A percentile compares a stretch with the other conserved stretches of the same genome.
Conservation (phyloP, 2,797 vertebrate species). For the Parotocinclus haroldoi region DNA sequence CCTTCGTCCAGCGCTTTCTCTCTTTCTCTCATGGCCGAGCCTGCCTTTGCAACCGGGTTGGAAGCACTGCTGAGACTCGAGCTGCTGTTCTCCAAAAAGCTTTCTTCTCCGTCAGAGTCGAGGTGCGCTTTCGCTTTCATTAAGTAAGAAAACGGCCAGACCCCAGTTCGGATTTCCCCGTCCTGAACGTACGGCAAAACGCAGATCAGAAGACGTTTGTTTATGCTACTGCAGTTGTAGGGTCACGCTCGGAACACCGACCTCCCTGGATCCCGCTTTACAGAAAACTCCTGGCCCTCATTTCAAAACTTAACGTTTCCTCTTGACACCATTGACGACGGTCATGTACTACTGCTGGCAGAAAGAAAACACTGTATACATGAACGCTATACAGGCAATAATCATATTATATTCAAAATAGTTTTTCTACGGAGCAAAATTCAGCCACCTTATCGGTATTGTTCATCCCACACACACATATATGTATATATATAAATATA, state of each 20-base stretch:
- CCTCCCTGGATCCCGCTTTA: background rate
- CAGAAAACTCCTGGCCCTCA: constrained; percentile 1
- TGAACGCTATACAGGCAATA: constrained; percentile 33
- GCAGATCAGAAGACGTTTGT: background rate
- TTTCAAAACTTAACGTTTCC: constrained; percentile 27
- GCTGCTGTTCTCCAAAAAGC: background rate
- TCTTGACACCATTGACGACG: constrained; percentile 21
- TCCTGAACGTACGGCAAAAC: no score
- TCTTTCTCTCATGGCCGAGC: no score
- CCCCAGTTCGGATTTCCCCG: no score
- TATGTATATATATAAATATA: constrained; percentile 22
- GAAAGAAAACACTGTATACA: constrained; percentile 29
- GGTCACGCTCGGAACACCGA: background rate
- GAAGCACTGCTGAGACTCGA: no score
- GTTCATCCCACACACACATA: constrained; percentile 16
- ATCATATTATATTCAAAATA: constrained; percentile 26
- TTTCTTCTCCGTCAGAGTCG: background rate
- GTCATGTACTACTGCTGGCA: constrained; percentile 30
- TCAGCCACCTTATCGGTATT: constrained; percentile 4
- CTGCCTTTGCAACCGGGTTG: no score
- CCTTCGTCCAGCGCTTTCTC: no score
- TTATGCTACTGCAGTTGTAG: background rate
- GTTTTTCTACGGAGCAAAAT: constrained; percentile 11
- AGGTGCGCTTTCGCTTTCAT: constrained; percentile 16
- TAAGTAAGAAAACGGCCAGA: constrained; percentile 14